phyloP scores from a whole-genome alignment of 2,888 invertebrate species.

The Allacma fusca region DNA sequence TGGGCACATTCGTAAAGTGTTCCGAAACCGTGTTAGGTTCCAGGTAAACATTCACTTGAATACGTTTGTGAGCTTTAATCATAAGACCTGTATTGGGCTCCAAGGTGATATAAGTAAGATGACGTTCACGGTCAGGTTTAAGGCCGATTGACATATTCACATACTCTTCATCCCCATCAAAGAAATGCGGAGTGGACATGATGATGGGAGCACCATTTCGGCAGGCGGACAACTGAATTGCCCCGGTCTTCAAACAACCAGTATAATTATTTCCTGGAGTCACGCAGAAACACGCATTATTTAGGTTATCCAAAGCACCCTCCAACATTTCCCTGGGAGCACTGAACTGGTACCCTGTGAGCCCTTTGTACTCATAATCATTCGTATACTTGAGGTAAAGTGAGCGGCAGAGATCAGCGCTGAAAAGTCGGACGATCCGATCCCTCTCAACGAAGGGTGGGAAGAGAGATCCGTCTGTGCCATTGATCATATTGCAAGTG shows the following conservation, averaged over 20 bases:
- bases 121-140: slow-evolving; percentile 19
- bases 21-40: slow-evolving; percentile 20
- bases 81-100: slow-evolving; percentile 42
- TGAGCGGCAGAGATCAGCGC: slow-evolving; percentile 63
- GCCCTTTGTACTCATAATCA: slow-evolving; percentile 44
- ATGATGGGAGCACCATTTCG: slow-evolving; percentile 41
- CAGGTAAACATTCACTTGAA: slow-evolving; percentile 37
- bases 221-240: slow-evolving; percentile 44
- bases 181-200: slow-evolving; percentile 42
- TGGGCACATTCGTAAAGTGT: slow-evolving; percentile 26
- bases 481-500: slow-evolving; percentile 63
- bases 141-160: slow-evolving; percentile 35
- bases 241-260: slow-evolving; percentile 43
- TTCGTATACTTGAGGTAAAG: slow-evolving; percentile 46
- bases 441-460: slow-evolving; percentile 63
- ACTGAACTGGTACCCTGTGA: slow-evolving; percentile 47
- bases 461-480: slow-evolving; percentile 65
- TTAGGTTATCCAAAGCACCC: slow-evolving; percentile 43
- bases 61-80: slow-evolving; percentile 36
- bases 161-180: slow-evolving; percentile 32
- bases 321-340: slow-evolving; percentile 45
- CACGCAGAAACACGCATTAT: slow-evolving; percentile 48
- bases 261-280: slow-evolving; percentile 18
- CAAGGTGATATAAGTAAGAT: slow-evolving; percentile 35
- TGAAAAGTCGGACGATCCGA: slow-evolving; percentile 63